Evolutionary conservation across 2,888 invertebrate genomes (phyloP).

Genomic region (Iphiclides podalirius): DNA sequence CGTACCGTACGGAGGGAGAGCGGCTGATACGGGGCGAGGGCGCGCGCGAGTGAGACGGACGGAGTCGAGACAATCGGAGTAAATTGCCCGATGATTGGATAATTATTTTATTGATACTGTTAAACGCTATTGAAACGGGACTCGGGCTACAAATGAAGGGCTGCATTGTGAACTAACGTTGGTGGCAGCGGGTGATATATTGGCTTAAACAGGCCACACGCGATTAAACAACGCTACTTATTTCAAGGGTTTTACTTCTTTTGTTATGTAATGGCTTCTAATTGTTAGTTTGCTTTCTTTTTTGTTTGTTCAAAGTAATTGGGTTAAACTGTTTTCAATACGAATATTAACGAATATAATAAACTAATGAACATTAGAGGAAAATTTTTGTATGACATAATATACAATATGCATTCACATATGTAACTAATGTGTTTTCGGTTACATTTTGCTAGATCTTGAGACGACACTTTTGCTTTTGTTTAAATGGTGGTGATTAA

Average conservation of each 20-base stretch:
- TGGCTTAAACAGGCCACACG: conserved; percentile 3
- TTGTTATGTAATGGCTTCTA: neutral
- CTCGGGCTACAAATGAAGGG: conserved; percentile 32
- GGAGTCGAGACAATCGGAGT: conserved; percentile 57
- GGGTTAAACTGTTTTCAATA: neutral
- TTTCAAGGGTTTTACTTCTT: neutral
- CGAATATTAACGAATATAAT: too few species aligned
- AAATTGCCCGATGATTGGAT: conserved; percentile 77
- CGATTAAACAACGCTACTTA: conserved; percentile 4
- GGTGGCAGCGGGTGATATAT: conserved; percentile 11
- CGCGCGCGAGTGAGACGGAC: conserved; percentile 36
- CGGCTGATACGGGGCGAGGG: neutral
- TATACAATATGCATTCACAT: too few species aligned
- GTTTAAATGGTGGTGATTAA: too few species aligned
- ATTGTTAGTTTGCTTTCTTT: neutral
- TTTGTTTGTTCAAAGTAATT: neutral
- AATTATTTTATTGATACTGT: conserved; percentile 77
- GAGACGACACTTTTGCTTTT: too few species aligned
- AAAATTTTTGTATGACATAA: too few species aligned
- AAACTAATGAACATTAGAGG: too few species aligned
- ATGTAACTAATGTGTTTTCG: too few species aligned
- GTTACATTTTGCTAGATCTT: too few species aligned
- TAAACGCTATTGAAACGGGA: conserved; percentile 58
- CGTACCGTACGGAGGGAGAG: conserved; percentile 36
- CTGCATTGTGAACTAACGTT: conserved; percentile 17